Evolutionary conservation across 2,113 vertebrate species (phyloP).

Genomic region (Heliornis fulica): DNA sequence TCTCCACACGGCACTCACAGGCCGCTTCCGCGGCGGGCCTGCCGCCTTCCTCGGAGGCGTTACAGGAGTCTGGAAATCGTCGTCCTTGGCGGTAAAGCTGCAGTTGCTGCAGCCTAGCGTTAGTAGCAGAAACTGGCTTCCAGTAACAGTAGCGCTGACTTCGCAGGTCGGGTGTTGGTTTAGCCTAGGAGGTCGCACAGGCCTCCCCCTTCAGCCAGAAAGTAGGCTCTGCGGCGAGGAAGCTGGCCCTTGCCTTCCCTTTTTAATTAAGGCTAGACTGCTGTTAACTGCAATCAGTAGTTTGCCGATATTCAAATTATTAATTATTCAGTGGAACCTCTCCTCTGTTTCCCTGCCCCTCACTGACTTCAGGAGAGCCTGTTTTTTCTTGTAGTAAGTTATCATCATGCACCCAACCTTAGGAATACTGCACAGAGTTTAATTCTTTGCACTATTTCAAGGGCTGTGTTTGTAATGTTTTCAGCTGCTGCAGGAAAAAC

Average conservation of each 20-base stretch:
- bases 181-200: neutral
- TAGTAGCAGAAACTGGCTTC: fast-evolving
- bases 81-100: too few species aligned
- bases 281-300: neutral
- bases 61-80: too few species aligned
- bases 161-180: fast-evolving
- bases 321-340: neutral
- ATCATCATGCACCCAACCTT: neutral
- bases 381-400: neutral
- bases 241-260: too few species aligned
- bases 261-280: neutral
- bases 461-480: neutral
- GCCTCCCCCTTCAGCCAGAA: neutral
- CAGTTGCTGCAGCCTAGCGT: too few species aligned
- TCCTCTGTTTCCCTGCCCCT: neutral
- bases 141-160: fast-evolving
- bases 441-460: neutral
- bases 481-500: neutral
- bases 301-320: neutral
- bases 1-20: too few species aligned
- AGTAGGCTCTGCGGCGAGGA: neutral
- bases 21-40: too few species aligned
- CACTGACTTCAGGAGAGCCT: neutral
- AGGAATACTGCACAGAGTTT: neutral
- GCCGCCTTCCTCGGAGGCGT: too few species aligned